Percentiles rank a stretch among this genome's conserved stretches.
phyloP scores from a whole-genome alignment of 2,797 vertebrate genomes.

The Mormyrops attenuatus region DNA sequence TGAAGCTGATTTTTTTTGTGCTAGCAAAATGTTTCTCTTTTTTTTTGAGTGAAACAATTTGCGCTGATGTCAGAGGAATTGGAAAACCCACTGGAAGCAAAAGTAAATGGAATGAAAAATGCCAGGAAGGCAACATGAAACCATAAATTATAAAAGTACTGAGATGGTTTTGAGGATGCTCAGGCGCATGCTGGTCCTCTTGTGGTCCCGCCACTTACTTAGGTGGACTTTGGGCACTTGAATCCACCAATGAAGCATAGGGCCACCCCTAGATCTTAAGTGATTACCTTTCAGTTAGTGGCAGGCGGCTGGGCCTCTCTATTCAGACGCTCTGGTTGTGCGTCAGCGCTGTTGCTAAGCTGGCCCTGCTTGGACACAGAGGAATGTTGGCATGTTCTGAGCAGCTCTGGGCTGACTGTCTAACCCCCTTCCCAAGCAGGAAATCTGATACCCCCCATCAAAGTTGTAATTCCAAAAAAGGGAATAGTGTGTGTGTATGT shows the following conservation, averaged over 20 bases:
- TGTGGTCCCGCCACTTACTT: background rate
- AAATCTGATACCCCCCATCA: background rate
- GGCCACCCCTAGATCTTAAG: background rate
- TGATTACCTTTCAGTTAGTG: background rate
- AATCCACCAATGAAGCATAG: background rate
- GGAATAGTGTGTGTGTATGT: background rate
- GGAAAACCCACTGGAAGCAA: background rate
- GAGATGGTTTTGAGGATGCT: background rate
- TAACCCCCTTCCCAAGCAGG: background rate
- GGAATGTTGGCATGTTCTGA: background rate
- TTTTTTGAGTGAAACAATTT: background rate
- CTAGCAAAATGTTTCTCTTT: background rate
- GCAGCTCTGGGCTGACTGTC: background rate
- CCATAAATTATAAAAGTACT: background rate
- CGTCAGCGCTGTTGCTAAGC: constrained; percentile 1
- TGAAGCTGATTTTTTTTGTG: background rate
- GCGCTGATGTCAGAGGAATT: background rate
- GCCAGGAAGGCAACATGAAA: background rate
- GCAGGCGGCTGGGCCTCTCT: background rate
- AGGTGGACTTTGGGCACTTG: background rate
- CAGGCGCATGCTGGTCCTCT: background rate
- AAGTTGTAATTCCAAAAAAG: background rate
- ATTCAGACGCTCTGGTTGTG: background rate
- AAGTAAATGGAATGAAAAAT: background rate
- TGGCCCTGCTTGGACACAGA: background rate